Evolutionary conservation across 2,888 invertebrate species (phyloP).

Genomic region (Aleiodes testaceus): DNA sequence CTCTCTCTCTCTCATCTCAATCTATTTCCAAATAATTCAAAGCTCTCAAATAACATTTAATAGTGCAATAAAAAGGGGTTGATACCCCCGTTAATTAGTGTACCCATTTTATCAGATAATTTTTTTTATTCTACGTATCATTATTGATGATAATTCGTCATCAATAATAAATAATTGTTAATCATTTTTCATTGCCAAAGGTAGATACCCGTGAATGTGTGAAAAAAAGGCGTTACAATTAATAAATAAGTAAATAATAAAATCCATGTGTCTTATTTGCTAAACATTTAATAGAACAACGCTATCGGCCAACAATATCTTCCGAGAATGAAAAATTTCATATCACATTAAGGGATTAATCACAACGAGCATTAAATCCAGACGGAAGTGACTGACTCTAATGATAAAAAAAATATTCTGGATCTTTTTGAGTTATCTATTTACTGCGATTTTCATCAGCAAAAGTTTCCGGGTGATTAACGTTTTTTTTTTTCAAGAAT

Average conservation of each 20-base stretch:
- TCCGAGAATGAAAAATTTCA: not conserved
- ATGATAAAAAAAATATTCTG: not conserved
- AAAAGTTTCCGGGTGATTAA: slow-evolving; percentile 22
- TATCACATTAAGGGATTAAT: slow-evolving; percentile 3
- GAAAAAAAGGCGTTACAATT: not conserved
- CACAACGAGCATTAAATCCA: not conserved
- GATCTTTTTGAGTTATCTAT: not conserved
- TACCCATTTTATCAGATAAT: slow-evolving; percentile 10
- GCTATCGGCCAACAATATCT: slow-evolving; percentile 6
- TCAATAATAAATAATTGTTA: slow-evolving; percentile 15
- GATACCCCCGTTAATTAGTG: not conserved
- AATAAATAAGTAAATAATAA: not conserved
- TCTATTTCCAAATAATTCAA: not conserved
- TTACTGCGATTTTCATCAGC: not conserved
- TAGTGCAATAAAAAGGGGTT: slow-evolving; percentile 6
- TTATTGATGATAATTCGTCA: slow-evolving; percentile 9
- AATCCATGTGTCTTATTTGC: slow-evolving; percentile 4
- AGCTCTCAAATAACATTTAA: not conserved
- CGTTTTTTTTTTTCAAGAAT: not conserved
- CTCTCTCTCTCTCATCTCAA: not conserved
- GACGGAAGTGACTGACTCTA: not conserved
- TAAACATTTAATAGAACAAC: not conserved
- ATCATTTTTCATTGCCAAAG: slow-evolving; percentile 16
- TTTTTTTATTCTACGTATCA: slow-evolving; percentile 3
- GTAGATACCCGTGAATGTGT: not conserved